These are phyloP conservation scores for Eristalinus sepulchralis DNA, from an alignment of 2,888 invertebrate genomes.

Conservation along the genomic window DNA sequence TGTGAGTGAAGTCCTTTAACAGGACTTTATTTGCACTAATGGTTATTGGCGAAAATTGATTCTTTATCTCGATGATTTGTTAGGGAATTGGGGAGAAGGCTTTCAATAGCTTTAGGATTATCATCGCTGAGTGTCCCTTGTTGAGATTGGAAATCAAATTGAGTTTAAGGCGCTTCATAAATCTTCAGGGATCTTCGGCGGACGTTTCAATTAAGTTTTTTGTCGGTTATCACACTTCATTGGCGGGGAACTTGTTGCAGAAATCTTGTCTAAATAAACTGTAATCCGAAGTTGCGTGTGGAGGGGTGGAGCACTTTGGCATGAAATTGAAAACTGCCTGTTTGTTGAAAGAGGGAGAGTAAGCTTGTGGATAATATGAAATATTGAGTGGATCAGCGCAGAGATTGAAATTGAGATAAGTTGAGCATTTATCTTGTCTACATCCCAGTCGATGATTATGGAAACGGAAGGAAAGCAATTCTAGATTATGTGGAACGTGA, in stretches of 20 bases:
- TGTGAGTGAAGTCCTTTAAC: background rate
- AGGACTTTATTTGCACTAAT: background rate
- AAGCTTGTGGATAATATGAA: background rate
- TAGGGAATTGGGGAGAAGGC: background rate
- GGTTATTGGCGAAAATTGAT: background rate
- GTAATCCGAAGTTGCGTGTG: background rate
- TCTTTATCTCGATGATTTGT: background rate
- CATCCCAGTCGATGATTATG: too few species aligned
- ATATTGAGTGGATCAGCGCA: background rate
- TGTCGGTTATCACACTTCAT: background rate
- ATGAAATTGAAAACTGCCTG: background rate
- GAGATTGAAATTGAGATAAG: too few species aligned
- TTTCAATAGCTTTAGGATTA: background rate
- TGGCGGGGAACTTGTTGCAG: background rate
- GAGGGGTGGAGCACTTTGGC: too few species aligned
- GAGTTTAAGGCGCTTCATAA: background rate
- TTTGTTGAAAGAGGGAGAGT: background rate
- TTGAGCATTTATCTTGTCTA: too few species aligned
- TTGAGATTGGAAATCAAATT: background rate
- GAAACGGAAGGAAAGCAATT: too few species aligned
- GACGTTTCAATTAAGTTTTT: background rate
- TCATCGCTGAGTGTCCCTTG: background rate
- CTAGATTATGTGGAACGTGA: too few species aligned
- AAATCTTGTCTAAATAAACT: background rate
- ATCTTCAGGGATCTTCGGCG: background rate